phyloP scores from a whole-genome alignment of 1,140 invertebrate genomes.

The Halictus rubicundus region DNA sequence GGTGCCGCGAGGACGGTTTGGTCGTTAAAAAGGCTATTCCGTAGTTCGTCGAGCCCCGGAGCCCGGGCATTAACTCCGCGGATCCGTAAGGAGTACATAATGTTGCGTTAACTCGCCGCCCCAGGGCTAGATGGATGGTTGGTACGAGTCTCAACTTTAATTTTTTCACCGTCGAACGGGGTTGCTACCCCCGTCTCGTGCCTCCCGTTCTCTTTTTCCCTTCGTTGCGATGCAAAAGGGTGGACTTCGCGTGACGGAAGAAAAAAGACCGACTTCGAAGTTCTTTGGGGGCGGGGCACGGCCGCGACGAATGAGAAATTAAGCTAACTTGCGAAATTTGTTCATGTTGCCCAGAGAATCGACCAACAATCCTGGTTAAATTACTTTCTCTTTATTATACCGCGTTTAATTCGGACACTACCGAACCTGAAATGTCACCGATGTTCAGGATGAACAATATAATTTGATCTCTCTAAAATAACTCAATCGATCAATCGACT shows the following conservation, averaged over 20 bases:
- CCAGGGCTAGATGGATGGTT: slow-evolving; percentile 63
- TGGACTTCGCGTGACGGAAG: background rate
- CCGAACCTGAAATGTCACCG: too few relatives aligned
- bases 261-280: background rate
- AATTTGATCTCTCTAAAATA: too few relatives aligned
- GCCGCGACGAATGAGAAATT: too few relatives aligned
- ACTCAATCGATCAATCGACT: too few relatives aligned
- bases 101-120: slow-evolving; percentile 63
- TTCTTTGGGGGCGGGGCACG: too few relatives aligned
- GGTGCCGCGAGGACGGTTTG: slow-evolving; percentile 21
- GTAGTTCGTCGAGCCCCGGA: slow-evolving; percentile 4
- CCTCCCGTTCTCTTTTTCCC: background rate
- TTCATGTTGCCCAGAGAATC: too few relatives aligned
- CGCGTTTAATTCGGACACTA: too few relatives aligned
- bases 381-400: too few relatives aligned
- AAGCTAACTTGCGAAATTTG: too few relatives aligned
- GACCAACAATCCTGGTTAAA: too few relatives aligned
- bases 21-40: slow-evolving; percentile 58
- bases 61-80: slow-evolving; percentile 53
- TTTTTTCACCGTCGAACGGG: slow-evolving; percentile 41
- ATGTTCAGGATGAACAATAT: too few relatives aligned
- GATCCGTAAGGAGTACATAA: slow-evolving; percentile 60
- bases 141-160: slow-evolving; percentile 69
- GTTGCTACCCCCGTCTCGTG: slow-evolving; percentile 1
- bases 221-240: slow-evolving; percentile 1